Conservation (phyloP, 1,140 invertebrate species). For the Mylabris phalerata region DNA sequence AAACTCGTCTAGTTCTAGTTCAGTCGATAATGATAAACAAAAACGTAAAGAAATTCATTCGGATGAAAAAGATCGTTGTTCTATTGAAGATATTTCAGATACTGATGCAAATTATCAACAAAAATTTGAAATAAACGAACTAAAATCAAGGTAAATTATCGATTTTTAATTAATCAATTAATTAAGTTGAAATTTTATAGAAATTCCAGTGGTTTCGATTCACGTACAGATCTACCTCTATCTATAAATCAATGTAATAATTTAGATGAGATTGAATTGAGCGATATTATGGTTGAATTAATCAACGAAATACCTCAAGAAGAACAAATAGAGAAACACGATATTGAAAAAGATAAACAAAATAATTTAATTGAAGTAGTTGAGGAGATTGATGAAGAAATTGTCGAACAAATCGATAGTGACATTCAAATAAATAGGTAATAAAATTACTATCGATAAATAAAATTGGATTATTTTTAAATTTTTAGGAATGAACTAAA, state of each 20-base stretch:
- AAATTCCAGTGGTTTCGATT: too few relatives aligned
- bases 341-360: constrained; percentile 8
- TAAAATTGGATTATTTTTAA: too few relatives aligned
- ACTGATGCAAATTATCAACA: constrained; percentile 23
- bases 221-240: too few relatives aligned
- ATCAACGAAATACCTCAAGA: not conserved
- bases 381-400: not conserved
- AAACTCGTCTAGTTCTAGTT: not conserved
- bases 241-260: too few relatives aligned
- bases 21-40: constrained; percentile 5
- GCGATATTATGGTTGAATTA: too few relatives aligned
- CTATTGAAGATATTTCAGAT: constrained; percentile 8
- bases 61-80: constrained; percentile 11
- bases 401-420: too few relatives aligned
- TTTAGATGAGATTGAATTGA: too few relatives aligned
- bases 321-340: constrained; percentile 3
- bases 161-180: too few relatives aligned
- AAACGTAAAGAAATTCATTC: constrained; percentile 1
- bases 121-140: constrained; percentile 1
- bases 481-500: too few relatives aligned
- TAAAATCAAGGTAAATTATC: not conserved
- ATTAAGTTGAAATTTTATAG: too few relatives aligned
- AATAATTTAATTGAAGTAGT: not conserved
- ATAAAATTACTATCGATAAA: too few relatives aligned
- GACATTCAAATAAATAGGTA: too few relatives aligned